Evolutionary conservation across 37 sponge, comb jelly and placozoan species (phyloP), one percentile per base, ranked within the genome.

Genomic region (Mnemiopsis leidyi): DNA sequence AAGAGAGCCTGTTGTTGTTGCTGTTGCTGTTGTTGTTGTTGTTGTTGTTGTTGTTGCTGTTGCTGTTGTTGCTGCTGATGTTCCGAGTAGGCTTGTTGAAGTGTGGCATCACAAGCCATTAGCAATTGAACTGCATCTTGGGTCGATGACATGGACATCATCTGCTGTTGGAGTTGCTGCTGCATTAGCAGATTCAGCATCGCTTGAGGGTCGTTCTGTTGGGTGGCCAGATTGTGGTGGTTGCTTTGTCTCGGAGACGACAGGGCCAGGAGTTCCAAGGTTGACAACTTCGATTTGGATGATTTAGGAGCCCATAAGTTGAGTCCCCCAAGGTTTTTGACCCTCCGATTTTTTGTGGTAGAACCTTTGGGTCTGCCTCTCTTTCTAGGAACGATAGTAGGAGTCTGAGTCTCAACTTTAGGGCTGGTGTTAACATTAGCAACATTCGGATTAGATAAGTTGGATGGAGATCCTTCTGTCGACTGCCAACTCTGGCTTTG

Each of bases 221-320:
- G 61, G 21, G 73, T 69, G 24, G 9, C 23, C 9, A 20, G n/a
- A 3, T 28, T 16, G 2, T 21, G 73, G 73, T 21, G 29, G 3
- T 5, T 21, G 73, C 2, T 16, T 25, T 69, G 73, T 25, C 29
- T 5, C 21, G 9, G 73, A 25, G 73, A 16, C 2, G 73, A 21
- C 73, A 69, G 9, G 2, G 73, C 73, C 73, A 69, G 3, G 1
- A 69, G 3, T 25, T 69, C 73, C 73, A 69, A 20, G 9, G 73
- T 69, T 28, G 73, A 69, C 2, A 69, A 25, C 21, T 69, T 69
- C 1, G 73, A 28, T 69, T 21, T 21, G 29, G 73, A 28, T 16
- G 73, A 69, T 69, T 69, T 69, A 21, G 73, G 73, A 25, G 73
- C 73, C 73, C 73, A 69, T 25, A 69, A 25, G 21, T 69, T 69